Conservation (phyloP, 2,113 vertebrate species). For the Sphaerodactylus townsendi region DNA sequence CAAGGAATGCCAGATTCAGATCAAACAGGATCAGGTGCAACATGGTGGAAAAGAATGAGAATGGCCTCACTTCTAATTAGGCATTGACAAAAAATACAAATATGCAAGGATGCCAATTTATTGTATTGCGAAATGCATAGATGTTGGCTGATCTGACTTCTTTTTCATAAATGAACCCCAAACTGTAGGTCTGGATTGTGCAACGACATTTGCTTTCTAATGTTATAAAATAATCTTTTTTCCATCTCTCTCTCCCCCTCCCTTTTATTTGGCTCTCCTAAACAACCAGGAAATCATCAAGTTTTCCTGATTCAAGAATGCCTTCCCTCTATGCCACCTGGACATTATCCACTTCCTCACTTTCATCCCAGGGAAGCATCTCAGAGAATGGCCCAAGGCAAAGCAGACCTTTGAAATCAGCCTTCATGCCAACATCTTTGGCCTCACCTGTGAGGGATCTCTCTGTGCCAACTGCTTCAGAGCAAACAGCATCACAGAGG, state of each 20-base stretch:
- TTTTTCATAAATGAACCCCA: background rate
- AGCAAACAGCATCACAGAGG: conserved; percentile 54
- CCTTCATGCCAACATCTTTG: conserved; percentile 70
- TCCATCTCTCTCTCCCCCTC: background rate
- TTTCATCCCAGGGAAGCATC: conserved; percentile 76
- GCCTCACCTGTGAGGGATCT: conserved; percentile 34
- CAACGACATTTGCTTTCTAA: background rate
- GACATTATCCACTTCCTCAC: conserved; percentile 74
- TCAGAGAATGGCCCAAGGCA: conserved; percentile 64
- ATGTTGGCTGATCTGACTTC: background rate
- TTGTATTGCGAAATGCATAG: background rate
- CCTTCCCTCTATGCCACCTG: conserved; percentile 71
- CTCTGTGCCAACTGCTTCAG: fast-evolving
- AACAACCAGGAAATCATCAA: conserved; percentile 69
- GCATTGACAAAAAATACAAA: background rate
- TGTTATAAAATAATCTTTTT: background rate
- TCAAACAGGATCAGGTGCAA: background rate
- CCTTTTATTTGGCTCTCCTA: conserved; percentile 7
- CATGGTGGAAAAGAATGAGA: background rate
- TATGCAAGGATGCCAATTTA: fast-evolving
- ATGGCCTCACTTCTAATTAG: background rate
- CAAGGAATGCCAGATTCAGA: background rate
- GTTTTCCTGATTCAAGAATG: conserved; percentile 62
- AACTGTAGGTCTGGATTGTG: background rate
- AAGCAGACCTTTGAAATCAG: conserved; percentile 52